Base-by-base conservation (phyloP, 2,888 invertebrate genomes). In the Pristionchus arcanus region DNA sequence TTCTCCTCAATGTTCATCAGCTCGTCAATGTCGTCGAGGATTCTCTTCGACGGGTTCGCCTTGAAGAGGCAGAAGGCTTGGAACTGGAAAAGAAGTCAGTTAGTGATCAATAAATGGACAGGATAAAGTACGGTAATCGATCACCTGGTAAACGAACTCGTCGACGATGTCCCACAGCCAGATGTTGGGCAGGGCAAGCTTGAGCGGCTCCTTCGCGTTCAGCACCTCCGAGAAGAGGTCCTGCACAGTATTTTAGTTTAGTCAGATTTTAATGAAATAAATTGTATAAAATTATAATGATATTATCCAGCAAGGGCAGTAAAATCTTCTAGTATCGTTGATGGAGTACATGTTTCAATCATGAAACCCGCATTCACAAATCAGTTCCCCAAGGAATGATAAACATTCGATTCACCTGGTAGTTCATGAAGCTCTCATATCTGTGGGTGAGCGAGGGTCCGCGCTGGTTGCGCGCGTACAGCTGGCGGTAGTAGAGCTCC, bases 101-200 rank as follows among this genome's bases (percentile, higher is more conserved):
- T 81, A 49, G n/a, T 4, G 81, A 81, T 49, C 28, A 16, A 49
- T 53, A 28, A 81, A 25, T 49, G 9, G 13, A 81, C 25, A 53
- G 37, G 21, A 37, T 81, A 13, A 2, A 37, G 37, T 74, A 37
- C 37, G 37, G 49, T 37, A 34, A 49, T 28, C 13, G 31, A 87
- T 49, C 90, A 96, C 96, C 96, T 99, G 99, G 95, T 99, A 99
- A 71, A 99, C 98, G 96, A 99, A 99, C 95, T 99, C 99, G 96
- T 99, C 99, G 93, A 99, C 97, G 88, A 99, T 97, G 95, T 99
- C 99, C 99, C 99, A 99, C 55, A 99, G 96, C 99, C 99, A 99
- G 95, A 98, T 97, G 96, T 99, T 98, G 21, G 99, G 99, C 90
- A 99, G 96, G 15, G 91, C 90, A 21, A 94, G 90, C n/a, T 90